These are phyloP conservation scores for Argya squamiceps DNA, from an alignment of 2,797 vertebrate species.

Conservation along the genomic window DNA sequence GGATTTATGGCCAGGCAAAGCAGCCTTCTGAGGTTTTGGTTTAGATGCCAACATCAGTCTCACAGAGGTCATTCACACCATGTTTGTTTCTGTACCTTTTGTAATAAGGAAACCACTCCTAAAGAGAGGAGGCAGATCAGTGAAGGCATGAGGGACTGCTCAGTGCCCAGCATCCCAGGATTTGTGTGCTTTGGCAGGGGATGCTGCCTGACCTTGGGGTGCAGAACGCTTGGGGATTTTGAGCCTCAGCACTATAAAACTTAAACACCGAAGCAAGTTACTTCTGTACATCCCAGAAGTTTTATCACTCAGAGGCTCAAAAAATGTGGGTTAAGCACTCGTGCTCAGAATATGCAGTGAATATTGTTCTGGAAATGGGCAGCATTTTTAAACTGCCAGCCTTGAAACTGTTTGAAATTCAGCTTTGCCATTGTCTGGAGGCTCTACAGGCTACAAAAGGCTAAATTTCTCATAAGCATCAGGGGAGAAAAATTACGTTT, in stretches of 20 bases:
- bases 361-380: neutral
- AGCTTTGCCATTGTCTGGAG: constrained; percentile 1
- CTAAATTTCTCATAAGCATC: neutral
- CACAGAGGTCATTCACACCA: neutral
- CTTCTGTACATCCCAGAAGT: neutral
- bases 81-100: neutral
- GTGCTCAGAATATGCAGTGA: neutral
- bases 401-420: constrained; percentile 20
- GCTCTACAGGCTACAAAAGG: neutral
- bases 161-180: neutral
- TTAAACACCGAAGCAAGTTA: neutral
- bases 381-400: neutral
- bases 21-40: neutral
- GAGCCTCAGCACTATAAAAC: neutral
- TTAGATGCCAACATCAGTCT: fast-evolving
- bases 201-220: neutral
- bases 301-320: neutral
- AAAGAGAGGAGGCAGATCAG: neutral
- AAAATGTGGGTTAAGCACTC: neutral
- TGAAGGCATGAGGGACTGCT: neutral
- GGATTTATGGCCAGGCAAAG: neutral
- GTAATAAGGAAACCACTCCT: neutral
- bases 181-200: neutral
- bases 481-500: neutral
- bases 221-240: fast-evolving